phyloP scores from a whole-genome alignment of 2,797 vertebrate genomes.

The Furcifer pardalis region DNA sequence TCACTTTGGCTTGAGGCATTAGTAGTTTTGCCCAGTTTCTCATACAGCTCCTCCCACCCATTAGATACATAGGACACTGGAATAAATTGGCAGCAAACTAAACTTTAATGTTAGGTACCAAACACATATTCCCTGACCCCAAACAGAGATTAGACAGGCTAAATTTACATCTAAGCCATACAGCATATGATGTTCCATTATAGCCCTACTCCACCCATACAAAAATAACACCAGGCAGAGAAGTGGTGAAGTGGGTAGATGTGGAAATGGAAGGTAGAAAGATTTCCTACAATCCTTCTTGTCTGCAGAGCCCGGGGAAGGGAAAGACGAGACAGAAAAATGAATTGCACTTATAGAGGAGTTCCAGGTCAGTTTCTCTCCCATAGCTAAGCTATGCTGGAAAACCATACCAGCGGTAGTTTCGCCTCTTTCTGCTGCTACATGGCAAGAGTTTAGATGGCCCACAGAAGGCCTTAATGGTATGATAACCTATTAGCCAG shows the following conservation, averaged over 20 bases:
- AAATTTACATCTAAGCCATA: slow-evolving; percentile 50
- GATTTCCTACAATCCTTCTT: background rate
- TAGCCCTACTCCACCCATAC: slow-evolving; percentile 23
- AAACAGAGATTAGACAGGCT: slow-evolving; percentile 58
- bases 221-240: slow-evolving; percentile 19
- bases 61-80: slow-evolving; percentile 56
- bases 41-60: slow-evolving; percentile 55
- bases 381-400: background rate
- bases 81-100: slow-evolving; percentile 68
- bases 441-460: background rate
- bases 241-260: slow-evolving; percentile 3
- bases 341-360: slow-evolving; percentile 7
- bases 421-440: background rate
- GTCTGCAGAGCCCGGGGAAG: background rate
- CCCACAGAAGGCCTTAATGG: background rate
- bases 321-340: background rate
- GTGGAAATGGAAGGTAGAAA: background rate
- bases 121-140: slow-evolving; percentile 58
- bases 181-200: slow-evolving; percentile 37
- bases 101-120: slow-evolving; percentile 48
- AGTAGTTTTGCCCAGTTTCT: slow-evolving; percentile 4
- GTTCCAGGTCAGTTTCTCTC: slow-evolving; percentile 9
- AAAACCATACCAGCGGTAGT: background rate
- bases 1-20: background rate
- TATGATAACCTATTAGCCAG: background rate